phyloP scores from a whole-genome alignment of 2,113 vertebrate genomes.

The Phyllostomus discolor region DNA sequence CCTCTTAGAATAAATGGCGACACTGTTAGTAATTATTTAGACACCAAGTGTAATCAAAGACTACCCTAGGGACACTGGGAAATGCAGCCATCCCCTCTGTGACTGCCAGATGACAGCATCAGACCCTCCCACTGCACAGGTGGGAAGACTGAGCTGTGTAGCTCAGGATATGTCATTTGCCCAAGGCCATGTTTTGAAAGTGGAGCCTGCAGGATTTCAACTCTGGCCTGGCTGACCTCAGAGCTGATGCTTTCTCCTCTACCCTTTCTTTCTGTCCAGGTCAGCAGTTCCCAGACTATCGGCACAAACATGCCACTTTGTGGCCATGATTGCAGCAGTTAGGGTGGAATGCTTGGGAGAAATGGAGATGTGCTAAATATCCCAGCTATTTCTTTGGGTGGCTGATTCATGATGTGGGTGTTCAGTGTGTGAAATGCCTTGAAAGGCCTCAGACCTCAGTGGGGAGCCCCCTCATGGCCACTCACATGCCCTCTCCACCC shows the following conservation, averaged over 20 bases:
- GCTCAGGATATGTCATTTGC: background rate
- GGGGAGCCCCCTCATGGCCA: background rate
- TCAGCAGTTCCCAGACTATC: background rate
- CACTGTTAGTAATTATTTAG: background rate
- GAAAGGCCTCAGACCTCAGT: background rate
- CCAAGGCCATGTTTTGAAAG: background rate
- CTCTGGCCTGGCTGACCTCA: background rate
- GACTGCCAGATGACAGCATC: background rate
- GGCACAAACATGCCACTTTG: background rate
- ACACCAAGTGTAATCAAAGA: background rate
- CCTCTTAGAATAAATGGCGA: background rate
- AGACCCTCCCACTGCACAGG: background rate
- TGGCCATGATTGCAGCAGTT: background rate
- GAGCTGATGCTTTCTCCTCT: background rate
- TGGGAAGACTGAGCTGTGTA: background rate
- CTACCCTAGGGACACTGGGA: background rate
- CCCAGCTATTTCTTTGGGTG: background rate
- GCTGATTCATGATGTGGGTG: fast-evolving
- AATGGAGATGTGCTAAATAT: background rate
- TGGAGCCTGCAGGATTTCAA: background rate
- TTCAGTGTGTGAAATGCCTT: background rate
- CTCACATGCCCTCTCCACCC: background rate
- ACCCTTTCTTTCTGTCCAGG: background rate
- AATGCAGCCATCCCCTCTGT: background rate
- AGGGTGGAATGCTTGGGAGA: background rate